Evolutionary conservation across 2,888 invertebrate species (phyloP).

Genomic region (Drosophila meridionalis): DNA sequence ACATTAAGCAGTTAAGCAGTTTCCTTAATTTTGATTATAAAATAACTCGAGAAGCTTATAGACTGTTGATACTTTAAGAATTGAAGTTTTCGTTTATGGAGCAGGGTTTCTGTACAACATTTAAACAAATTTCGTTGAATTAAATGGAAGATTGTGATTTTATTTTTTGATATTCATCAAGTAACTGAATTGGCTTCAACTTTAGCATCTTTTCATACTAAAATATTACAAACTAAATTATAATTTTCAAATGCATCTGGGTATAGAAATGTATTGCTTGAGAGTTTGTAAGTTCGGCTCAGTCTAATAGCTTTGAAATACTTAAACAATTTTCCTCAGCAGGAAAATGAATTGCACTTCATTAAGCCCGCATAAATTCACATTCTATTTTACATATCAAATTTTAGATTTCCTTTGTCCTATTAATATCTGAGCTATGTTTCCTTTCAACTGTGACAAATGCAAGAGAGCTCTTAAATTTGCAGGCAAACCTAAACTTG

Average conservation of each 20-base stretch:
- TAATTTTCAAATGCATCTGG: too few species aligned
- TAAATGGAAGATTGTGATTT: not conserved
- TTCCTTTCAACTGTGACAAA: not conserved
- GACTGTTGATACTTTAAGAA: not conserved
- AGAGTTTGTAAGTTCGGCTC: too few species aligned
- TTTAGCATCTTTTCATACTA: not conserved
- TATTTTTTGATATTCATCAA: not conserved
- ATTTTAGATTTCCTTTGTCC: not conserved
- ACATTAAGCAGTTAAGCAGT: conserved; percentile 1
- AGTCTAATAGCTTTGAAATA: too few species aligned
- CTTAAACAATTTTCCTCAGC: too few species aligned
- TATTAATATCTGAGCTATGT: not conserved
- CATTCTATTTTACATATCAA: not conserved
- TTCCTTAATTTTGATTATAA: conserved; percentile 2
- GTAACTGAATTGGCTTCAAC: not conserved
- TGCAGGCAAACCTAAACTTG: not conserved
- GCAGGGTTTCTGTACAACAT: not conserved
- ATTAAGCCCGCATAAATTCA: not conserved
- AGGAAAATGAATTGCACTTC: not conserved
- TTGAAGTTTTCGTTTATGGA: not conserved
- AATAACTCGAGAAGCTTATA: not conserved
- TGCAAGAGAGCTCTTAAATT: conserved; percentile 3
- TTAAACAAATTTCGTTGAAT: not conserved
- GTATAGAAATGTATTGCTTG: too few species aligned
- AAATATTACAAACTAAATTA: not conserved